Evolutionary conservation across 2,888 invertebrate species (phyloP), one percentile per base, ranked within the genome.

Genomic region (Leucophenga maculata): DNA sequence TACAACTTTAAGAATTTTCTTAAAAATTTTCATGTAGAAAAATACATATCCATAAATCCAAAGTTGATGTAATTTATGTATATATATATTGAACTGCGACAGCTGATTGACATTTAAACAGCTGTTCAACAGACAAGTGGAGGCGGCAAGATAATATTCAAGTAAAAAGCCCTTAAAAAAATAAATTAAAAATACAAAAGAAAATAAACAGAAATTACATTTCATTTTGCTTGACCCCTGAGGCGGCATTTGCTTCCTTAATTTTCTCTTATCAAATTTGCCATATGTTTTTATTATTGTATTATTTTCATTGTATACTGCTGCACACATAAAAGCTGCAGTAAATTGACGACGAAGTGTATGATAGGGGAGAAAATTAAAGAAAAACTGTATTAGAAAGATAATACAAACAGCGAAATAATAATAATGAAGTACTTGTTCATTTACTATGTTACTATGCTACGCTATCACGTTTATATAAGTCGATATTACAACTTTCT

Each of bases 261-360:
- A 16, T 26, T 57, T 3, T 32, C 22, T 31, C 31, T 72, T 71
- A 71, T 69, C 78, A 78, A 83, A 60, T 78, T 73, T 75, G 74
- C 83, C 83, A 83, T 83, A 80, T 83, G 82, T 75, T 72, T 72
- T 70, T 73, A 72, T 83, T 82, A 82, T 80, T 79, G 74, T 78
- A 78, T 80, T 79, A 79, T 79, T 76, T 75, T 71, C 72, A 50
- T 67, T 60, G 18, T 60, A 39, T 55, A 26, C 13, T 55, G 39
- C n/a, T 39, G 39, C 11, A 6, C 39, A 39, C 39, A 8, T 39
- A 11, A 39, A 39, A 39, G 1, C 39, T 6, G 39, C 11, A 6
- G 8, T 26, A 26, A 26, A 26, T 4, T n/a, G n/a, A 26, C 26
- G n/a, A 26, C 26, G 26, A 4, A 26, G 55, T 13, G 55, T 8